These are phyloP conservation scores for Eupithecia exiguata DNA, from an alignment of 2,888 invertebrate genomes.

Conservation along the genomic window DNA sequence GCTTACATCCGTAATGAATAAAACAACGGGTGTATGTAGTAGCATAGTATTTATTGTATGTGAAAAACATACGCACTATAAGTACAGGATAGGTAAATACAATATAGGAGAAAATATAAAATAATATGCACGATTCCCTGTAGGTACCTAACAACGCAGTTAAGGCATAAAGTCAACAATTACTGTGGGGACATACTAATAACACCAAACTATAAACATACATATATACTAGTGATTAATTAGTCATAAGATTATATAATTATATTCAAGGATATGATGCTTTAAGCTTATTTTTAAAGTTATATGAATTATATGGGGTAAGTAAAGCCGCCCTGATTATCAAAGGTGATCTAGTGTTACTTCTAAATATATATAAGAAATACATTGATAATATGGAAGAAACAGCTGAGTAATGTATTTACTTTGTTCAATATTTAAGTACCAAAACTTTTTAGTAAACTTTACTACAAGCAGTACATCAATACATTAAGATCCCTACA, in stretches of 20 bases:
- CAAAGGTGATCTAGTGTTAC: background rate
- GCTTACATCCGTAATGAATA: no score
- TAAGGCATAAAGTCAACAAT: conserved; percentile 51
- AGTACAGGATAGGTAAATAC: conserved; percentile 55
- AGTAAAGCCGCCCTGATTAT: background rate
- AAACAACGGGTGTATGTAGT: conserved; percentile 46
- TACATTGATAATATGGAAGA: background rate
- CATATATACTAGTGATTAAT: conserved; percentile 10
- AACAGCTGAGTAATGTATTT: background rate
- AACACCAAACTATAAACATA: conserved; percentile 18
- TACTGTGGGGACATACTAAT: conserved; percentile 24
- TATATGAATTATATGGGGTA: conserved; percentile 10
- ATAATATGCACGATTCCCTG: conserved; percentile 74
- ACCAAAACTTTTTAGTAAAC: background rate
- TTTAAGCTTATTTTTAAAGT: conserved; percentile 25
- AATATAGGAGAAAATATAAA: conserved; percentile 62
- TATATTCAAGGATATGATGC: conserved; percentile 31
- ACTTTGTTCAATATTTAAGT: background rate
- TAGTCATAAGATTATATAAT: conserved; percentile 16
- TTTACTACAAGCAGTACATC: conserved; percentile 13
- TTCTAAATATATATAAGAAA: conserved; percentile 1
- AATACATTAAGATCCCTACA: conserved; percentile 15
- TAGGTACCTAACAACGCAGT: conserved; percentile 64
- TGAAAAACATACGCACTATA: conserved; percentile 61
- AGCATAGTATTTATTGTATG: conserved; percentile 67